Percentiles rank a stretch among this genome's conserved stretches.
phyloP scores from a whole-genome alignment of 2,888 invertebrate species.

The Seira ritae region DNA sequence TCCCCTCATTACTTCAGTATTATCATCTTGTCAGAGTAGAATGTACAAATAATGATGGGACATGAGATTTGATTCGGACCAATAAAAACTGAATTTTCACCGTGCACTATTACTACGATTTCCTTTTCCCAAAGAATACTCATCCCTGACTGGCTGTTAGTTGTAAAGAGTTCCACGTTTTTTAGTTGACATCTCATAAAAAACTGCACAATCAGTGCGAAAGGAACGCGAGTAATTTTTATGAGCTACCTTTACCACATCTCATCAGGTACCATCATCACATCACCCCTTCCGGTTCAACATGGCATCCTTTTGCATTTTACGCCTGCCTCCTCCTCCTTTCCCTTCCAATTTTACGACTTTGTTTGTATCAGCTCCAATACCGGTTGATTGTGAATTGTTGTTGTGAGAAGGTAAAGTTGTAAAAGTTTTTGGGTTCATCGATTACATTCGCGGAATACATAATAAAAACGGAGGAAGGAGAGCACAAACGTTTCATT shows the following conservation, averaged over 20 bases:
- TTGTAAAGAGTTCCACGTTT: background rate
- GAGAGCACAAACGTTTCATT: conserved; percentile 24
- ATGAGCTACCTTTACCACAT: background rate
- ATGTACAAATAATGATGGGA: background rate
- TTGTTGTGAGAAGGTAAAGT: conserved; percentile 5
- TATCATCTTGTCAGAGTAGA: conserved; percentile 13
- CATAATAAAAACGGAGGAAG: background rate
- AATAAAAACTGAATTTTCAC: background rate
- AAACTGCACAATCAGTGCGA: background rate
- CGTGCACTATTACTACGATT: background rate
- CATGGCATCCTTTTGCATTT: background rate
- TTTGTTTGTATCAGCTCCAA: conserved; percentile 13
- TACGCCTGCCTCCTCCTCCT: background rate
- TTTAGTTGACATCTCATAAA: background rate
- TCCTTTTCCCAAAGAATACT: conserved; percentile 21
- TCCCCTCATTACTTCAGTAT: conserved; percentile 36
- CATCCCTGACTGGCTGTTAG: too few relatives aligned
- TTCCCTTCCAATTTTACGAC: background rate
- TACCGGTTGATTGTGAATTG: conserved; percentile 38
- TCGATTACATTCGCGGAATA: conserved; percentile 12
- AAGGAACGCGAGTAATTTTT: background rate
- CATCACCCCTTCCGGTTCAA: background rate
- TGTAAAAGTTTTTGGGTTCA: conserved; percentile 4
- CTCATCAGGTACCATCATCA: too few relatives aligned
- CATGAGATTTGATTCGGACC: background rate